phyloP scores from a whole-genome alignment of 2,797 vertebrate genomes.

The Luscinia megarhynchos region DNA sequence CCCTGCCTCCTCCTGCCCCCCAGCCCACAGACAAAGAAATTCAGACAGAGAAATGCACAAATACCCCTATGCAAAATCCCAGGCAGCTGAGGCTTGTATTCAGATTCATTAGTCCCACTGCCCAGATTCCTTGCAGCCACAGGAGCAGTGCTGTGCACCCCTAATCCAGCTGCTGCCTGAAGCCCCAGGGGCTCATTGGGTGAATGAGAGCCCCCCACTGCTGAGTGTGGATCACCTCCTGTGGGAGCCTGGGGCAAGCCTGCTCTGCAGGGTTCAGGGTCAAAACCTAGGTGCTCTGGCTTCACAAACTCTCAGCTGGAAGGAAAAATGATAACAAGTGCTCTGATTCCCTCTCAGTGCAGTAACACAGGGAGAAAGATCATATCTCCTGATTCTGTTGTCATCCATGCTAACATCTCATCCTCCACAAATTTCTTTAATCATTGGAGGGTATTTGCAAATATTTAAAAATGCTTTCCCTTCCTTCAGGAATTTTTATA shows the following conservation, averaged over 20 bases:
- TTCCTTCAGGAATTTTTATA: slow-evolving; percentile 79
- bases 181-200: not conserved
- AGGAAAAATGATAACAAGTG: slow-evolving; percentile 1
- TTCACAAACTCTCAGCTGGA: not conserved
- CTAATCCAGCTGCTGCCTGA: not conserved
- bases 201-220: not conserved
- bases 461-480: slow-evolving; percentile 73
- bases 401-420: slow-evolving; percentile 21
- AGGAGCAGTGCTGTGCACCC: not conserved
- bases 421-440: slow-evolving; percentile 69
- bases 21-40: not conserved
- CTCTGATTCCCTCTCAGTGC: not conserved
- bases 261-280: not conserved
- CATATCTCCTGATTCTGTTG: not conserved
- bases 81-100: accelerated
- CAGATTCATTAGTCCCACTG: not conserved
- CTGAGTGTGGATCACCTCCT: not conserved
- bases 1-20: not conserved
- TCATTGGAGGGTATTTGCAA: slow-evolving; percentile 72
- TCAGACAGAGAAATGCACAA: not conserved
- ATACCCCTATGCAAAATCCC: not conserved
- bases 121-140: not conserved
- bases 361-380: not conserved
- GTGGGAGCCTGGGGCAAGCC: not conserved
- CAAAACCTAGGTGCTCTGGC: not conserved